Evolutionary conservation across 2,797 vertebrate species (phyloP), one percentile per base, ranked within the genome.

Genomic region (Pterois miles): DNA sequence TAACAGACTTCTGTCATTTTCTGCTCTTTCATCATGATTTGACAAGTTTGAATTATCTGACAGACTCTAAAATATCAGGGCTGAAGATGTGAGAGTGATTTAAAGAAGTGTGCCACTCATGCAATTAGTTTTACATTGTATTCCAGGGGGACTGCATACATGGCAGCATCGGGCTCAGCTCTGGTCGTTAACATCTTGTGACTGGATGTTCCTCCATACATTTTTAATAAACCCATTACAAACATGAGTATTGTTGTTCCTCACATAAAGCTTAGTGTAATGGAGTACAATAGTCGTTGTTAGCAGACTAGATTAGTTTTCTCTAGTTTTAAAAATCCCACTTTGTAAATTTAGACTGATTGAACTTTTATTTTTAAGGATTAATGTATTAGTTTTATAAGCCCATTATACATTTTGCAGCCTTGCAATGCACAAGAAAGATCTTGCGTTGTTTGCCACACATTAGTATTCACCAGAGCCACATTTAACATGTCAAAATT

Each of bases 201-300:
- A 84, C 78, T 78, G 69, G 54, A 56, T 84, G 71, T 69, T 77
- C 58, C 52, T 11, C 34, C 70, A 86, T 87, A 65, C 78, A 89
- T 90, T 82, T 90, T 88, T 88, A 87, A 92, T 88, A 72, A 84
- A 85, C 60, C 58, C 23, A 53, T 66, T 53, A 74, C 64, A 76
- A 76, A 83, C 76, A 74, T 5, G 56, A 22, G 34, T 56, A 57
- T 74, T 81, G 57, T 84, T 76, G 57, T 69, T 73, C 9, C 36
- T 60, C n/a, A 56, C 53, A 38, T 18, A 59, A 74, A 52, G 40
- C 59, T 50, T 33, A 65, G 29, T 34, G 43, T 53, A 33, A 6
- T 16, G 34, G 50, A 0, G 6, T 65, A 18, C 52, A n/a, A n/a
- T n/a, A 59, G 38, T 33, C 36, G 13, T 25, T 46, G 27, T 54